phyloP scores from a whole-genome alignment of 2,113 vertebrate genomes.

The Centropus unirufus region DNA sequence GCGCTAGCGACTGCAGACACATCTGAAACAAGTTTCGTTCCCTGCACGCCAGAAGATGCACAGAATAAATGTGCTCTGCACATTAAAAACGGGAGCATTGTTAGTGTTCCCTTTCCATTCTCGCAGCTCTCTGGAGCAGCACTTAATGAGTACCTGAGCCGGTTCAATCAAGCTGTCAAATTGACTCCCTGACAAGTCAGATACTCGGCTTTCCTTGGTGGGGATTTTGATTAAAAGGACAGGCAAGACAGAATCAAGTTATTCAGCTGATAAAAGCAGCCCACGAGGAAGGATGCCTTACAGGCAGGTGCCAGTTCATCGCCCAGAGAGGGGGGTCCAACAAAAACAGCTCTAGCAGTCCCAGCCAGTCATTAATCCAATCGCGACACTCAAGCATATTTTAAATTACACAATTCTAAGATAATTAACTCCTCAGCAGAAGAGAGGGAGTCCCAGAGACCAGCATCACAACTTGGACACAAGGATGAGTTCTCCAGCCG shows the following conservation, averaged over 20 bases:
- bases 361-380: neutral
- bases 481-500: neutral
- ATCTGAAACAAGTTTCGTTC: neutral
- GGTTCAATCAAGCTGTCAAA: conserved; percentile 20
- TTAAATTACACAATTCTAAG: neutral
- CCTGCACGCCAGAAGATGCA: neutral
- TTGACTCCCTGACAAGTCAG: neutral
- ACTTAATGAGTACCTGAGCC: neutral
- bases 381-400: neutral
- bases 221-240: conserved; percentile 3
- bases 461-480: neutral
- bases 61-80: neutral
- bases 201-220: neutral
- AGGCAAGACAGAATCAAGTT: neutral
- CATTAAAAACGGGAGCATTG: neutral
- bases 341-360: neutral
- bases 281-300: neutral
- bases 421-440: neutral
- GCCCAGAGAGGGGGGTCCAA: neutral
- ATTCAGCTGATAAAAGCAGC: neutral
- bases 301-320: neutral
- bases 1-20: neutral
- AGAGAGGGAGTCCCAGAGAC: neutral
- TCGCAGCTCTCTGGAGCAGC: neutral
- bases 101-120: neutral